Evolutionary conservation across 1,140 invertebrate genomes (phyloP), one percentile per base, ranked within the genome.

Genomic region (Neodiprion lecontei): DNA sequence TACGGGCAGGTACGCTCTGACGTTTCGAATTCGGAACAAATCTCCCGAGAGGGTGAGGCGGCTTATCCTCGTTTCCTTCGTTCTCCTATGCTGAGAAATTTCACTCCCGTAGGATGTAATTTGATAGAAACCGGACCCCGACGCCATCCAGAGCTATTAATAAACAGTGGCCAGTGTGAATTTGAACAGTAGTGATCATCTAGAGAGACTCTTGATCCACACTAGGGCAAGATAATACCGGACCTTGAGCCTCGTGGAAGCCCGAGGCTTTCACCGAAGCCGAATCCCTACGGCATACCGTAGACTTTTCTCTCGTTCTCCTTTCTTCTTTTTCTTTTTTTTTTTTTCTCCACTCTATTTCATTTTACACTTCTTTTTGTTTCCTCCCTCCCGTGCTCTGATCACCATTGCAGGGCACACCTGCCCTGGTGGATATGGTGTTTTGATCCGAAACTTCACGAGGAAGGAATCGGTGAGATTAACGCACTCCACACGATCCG

Each of bases 241-340:
- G 82, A 79, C 78, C 79, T 81, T 80, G 78, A 78, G n/a, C 11
- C 53, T 61, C 53, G 11, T 12, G n/a, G 53, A 61, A 61, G 76
- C 80, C 75, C 74, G 76, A 75, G 78, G 79, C 80, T 85, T 83
- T 79, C 82, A 80, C 75, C 77, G 73, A 78, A 79, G 76, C 71
- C 79, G 81, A 79, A 73, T 75, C 76, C 80, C 78, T 75, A 72
- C 77, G 72, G 83, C 81, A 76, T 77, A 81, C 81, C 79, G 72
- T 61, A 61, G n/a, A 61, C 53, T 61, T 61, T 61, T 61, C 53
- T 76, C 76, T 71, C 70, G 53, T 65, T 73, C 61, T 70, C 68
- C 71, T 76, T 69, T 49, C 71, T 61, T 23, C n/a, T 72, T 68
- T 67, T 72, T 70, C 72, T 28, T 61, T 48, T 17, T 73, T 28